These are phyloP conservation scores for Trachelipus rathkii DNA, from an alignment of 1,140 invertebrate genomes.

Conservation along the genomic window DNA sequence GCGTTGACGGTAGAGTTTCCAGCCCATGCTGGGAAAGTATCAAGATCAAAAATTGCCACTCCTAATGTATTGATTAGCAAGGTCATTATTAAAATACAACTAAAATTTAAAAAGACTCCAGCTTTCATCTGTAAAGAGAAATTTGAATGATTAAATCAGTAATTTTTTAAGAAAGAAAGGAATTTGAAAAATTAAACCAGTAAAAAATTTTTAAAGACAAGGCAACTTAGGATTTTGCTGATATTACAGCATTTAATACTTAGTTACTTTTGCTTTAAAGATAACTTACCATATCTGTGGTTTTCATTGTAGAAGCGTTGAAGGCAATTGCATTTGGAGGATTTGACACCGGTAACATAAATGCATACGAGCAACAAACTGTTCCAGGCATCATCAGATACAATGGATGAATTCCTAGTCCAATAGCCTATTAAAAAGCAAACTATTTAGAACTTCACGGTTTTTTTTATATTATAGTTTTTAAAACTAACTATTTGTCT, in stretches of 20 bases:
- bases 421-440: no score
- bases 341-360: conserved; percentile 55
- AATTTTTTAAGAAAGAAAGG: conserved; percentile 2
- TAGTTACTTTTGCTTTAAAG: background rate
- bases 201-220: background rate
- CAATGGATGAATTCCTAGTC: conserved; percentile 12
- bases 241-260: background rate
- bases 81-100: conserved; percentile 62
- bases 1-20: no score
- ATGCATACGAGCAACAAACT: conserved; percentile 16
- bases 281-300: conserved; percentile 28
- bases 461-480: no score
- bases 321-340: conserved; percentile 59
- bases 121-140: conserved; percentile 57
- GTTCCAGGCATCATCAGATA: conserved; percentile 16
- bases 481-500: no score
- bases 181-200: conserved; percentile 46
- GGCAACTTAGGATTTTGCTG: background rate
- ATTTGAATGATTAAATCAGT: conserved; percentile 46
- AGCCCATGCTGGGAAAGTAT: conserved; percentile 56
- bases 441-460: no score
- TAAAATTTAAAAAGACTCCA: conserved; percentile 71
- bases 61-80: conserved; percentile 66
- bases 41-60: conserved; percentile 55
- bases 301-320: conserved; percentile 49